Percentiles rank a stretch among this genome's conserved stretches.
phyloP scores from a whole-genome alignment of 2,888 invertebrate species.

The Ophioninae sp. region DNA sequence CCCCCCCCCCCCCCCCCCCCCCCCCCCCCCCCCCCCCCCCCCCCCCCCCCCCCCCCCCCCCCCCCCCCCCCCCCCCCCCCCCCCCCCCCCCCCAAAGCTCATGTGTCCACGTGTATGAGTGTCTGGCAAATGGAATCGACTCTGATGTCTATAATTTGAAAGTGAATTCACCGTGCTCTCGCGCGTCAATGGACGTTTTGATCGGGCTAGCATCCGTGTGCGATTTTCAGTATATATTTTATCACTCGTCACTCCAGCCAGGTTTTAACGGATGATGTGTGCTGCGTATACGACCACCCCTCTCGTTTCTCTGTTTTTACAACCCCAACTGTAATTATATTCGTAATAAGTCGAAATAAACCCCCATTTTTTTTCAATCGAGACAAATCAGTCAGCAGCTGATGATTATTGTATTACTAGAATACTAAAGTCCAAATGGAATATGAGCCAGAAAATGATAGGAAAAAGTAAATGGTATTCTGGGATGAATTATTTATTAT shows the following conservation, averaged over 20 bases:
- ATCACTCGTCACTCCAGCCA: slow-evolving; percentile 31
- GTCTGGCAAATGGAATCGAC: slow-evolving; percentile 55
- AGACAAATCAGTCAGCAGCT: slow-evolving; percentile 30
- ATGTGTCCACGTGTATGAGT: slow-evolving; percentile 20
- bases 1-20: neutral
- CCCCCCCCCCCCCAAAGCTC: slow-evolving; percentile 31
- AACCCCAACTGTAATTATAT: slow-evolving; percentile 5
- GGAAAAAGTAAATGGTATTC: neutral
- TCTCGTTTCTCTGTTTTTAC: neutral
- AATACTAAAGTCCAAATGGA: slow-evolving; percentile 32
- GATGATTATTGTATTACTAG: slow-evolving; percentile 13
- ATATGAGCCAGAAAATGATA: neutral
- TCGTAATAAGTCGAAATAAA: slow-evolving; percentile 21
- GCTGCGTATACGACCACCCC: neutral
- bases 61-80: neutral
- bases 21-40: slow-evolving; percentile 9
- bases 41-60: neutral
- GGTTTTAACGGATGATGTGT: slow-evolving; percentile 27
- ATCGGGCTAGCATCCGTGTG: slow-evolving; percentile 29
- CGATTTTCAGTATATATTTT: slow-evolving; percentile 47
- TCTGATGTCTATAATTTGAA: slow-evolving; percentile 60
- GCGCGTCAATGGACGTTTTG: slow-evolving; percentile 46
- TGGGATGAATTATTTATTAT: too few relatives aligned
- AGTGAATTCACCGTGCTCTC: slow-evolving; percentile 50
- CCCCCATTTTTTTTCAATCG: slow-evolving; percentile 19